Conservation (phyloP, 2,113 vertebrate genomes). For the Oryzias woworae region DNA sequence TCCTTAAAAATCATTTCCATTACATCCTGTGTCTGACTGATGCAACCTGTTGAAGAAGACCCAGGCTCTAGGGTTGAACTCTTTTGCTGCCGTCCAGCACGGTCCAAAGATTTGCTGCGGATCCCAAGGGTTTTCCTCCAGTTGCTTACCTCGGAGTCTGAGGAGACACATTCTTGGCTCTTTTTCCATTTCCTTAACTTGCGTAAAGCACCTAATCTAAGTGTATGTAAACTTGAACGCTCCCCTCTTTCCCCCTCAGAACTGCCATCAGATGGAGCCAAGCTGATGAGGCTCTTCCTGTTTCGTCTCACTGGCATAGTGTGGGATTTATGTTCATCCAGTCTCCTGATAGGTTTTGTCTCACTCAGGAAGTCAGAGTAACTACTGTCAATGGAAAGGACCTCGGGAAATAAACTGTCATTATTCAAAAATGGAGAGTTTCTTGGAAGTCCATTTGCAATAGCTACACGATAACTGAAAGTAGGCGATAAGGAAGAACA, state of each 20-base stretch:
- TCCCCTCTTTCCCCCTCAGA: conserved; percentile 91
- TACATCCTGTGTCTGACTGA: conserved; percentile 96
- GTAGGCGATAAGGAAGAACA: conserved; percentile 96
- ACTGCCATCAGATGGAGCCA: conserved; percentile 94
- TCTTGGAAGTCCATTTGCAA: conserved; percentile 93
- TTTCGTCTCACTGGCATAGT: conserved; percentile 96
- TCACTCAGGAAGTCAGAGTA: conserved; percentile 89
- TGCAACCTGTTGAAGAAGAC: conserved; percentile 94
- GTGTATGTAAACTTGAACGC: conserved; percentile 85
- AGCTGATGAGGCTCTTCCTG: conserved; percentile 93
- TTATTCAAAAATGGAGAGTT: conserved; percentile 78
- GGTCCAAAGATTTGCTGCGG: conserved; percentile 94
- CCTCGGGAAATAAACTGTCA: conserved; percentile 84
- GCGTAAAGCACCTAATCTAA: conserved; percentile 90
- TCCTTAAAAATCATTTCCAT: conserved; percentile 99
- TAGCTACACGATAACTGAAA: conserved; percentile 96
- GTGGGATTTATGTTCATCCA: conserved; percentile 79
- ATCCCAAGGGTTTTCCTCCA: conserved; percentile 94
- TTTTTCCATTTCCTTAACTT: conserved; percentile 98
- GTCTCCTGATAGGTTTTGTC: conserved; percentile 79
- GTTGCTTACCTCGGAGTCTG: conserved; percentile 92
- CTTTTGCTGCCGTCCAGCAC: conserved; percentile 89
- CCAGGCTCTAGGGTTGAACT: conserved; percentile 86
- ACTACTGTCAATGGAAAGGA: conserved; percentile 87
- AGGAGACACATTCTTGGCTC: conserved; percentile 96